phyloP scores from a whole-genome alignment of 2,797 vertebrate species.

The Chloroceryle amazona region DNA sequence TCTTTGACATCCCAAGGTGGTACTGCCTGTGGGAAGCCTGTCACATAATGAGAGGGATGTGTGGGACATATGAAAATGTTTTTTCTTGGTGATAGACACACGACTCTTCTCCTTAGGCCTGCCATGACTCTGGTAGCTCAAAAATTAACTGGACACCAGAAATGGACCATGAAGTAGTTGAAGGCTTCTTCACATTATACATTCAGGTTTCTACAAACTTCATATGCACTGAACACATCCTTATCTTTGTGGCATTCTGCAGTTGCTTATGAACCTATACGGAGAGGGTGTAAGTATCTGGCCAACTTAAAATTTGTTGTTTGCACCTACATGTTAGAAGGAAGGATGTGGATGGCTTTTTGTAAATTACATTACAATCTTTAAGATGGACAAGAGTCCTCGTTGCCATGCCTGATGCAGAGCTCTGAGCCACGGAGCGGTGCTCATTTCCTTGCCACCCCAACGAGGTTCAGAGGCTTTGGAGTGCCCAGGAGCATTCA shows the following conservation, averaged over 20 bases:
- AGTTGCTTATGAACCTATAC: not conserved
- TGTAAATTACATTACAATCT: not conserved
- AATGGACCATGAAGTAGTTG: not conserved
- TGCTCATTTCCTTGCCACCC: not conserved
- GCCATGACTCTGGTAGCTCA: not conserved
- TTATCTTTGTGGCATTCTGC: not conserved
- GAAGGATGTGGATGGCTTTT: not conserved
- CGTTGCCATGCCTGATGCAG: not conserved
- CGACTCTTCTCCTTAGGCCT: not conserved
- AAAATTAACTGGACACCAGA: not conserved
- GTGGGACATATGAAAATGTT: slow-evolving; percentile 32
- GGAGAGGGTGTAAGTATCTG: not conserved
- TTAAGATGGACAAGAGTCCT: not conserved
- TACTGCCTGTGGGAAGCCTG: slow-evolving; percentile 48
- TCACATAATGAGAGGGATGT: not conserved
- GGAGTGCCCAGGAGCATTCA: not conserved
- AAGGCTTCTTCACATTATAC: not conserved
- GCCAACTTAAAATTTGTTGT: not conserved
- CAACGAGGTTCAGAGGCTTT: not conserved
- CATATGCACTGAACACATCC: not conserved
- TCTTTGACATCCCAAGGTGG: not conserved
- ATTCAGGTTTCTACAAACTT: not conserved
- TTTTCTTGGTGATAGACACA: slow-evolving; percentile 2
- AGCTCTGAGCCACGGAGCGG: not conserved
- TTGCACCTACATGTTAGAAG: not conserved